These are phyloP conservation scores for Eupsittula cactorum DNA, from an alignment of 2,113 vertebrate genomes.

Conservation along the genomic window DNA sequence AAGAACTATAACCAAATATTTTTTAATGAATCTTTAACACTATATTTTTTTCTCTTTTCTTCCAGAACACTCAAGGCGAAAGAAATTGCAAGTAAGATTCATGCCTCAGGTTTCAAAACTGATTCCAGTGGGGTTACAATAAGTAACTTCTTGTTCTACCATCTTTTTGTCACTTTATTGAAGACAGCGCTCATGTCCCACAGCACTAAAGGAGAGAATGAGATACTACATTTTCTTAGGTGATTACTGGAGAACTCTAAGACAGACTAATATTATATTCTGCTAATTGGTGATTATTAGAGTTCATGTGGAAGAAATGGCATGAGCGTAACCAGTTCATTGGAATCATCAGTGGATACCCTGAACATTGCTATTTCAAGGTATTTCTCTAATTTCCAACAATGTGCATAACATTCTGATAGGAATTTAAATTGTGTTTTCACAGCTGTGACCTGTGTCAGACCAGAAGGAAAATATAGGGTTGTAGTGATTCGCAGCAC, in stretches of 20 bases:
- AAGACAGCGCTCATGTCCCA: neutral
- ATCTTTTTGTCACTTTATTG: neutral
- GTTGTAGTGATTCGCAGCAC: neutral
- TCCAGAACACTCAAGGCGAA: neutral
- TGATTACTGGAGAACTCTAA: neutral
- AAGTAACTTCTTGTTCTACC: neutral
- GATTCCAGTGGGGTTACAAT: neutral
- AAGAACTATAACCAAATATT: neutral
- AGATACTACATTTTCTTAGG: neutral
- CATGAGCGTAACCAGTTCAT: neutral
- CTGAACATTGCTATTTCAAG: neutral
- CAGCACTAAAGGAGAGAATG: neutral
- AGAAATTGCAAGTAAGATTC: neutral
- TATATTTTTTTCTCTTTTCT: neutral
- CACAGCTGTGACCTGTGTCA: neutral
- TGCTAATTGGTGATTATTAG: neutral
- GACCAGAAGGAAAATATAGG: neutral
- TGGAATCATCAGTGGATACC: neutral
- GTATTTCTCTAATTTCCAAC: neutral
- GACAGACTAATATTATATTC: neutral
- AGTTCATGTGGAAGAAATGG: neutral
- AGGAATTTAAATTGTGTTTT: neutral
- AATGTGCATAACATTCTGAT: neutral
- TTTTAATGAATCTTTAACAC: neutral
- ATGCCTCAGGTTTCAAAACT: neutral